Evolutionary conservation across 1,140 invertebrate species (phyloP), one percentile per base, ranked within the genome.

Genomic region (Brachionus koreanus): DNA sequence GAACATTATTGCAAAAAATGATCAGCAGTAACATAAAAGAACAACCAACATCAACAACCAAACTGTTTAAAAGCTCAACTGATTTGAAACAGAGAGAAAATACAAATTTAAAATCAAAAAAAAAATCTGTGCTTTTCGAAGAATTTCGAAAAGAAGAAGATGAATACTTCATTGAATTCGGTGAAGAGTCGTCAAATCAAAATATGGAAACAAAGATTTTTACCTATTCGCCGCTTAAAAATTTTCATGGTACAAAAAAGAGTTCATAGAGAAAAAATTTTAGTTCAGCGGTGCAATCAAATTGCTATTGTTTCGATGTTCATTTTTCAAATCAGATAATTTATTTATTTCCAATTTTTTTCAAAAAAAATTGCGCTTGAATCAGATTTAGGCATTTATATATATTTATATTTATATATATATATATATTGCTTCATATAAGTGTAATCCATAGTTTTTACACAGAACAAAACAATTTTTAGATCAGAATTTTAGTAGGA

Each of bases 91-190:
- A 46, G 13, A 74, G 25, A 61, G 39, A 79, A 57, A 79, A 79
- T 13, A 79, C 37, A 2, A 79, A 79, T 37, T 79, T 79, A 79
- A 79, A 79, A 37, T 79, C 76, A 79, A 79, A 79, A 23, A 79
- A 79, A 65, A 79, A 65, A 61, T 37, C 35, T 13, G 43, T 35
- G 19, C 23, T 79, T 37, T 23, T 61, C 13, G 35, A 79, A 29
- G 61, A 61, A 61, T 79, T 79, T 79, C 33, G 37, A 57, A 79
- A 79, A 42, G 49, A 79, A 5, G 76, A 61, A 37, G 46, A 61
- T 9, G 49, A 79, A 19, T 79, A 79, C 33, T 79, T 79, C 39
- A 61, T 7, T 79, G 33, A 65, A 61, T 9, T n/a, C n/a, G 23
- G 13, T n/a, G 12, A 77, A 2, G 74, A 77, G 25, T 16, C 16